A percentile compares a stretch with the other conserved stretches of the same genome.
phyloP scores from a whole-genome alignment of 2,888 invertebrate genomes.

The Hermodice carunculata region DNA sequence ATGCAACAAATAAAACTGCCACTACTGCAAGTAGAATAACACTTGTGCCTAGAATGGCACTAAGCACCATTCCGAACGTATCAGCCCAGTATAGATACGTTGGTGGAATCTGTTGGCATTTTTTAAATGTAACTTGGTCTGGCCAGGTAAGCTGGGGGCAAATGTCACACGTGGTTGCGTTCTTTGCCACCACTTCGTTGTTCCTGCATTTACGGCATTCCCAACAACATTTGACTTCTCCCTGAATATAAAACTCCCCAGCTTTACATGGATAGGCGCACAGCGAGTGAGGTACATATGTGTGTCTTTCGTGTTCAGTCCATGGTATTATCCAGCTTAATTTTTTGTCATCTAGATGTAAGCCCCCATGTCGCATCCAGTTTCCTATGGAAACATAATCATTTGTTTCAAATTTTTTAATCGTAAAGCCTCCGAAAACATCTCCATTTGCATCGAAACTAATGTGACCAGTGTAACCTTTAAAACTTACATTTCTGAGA shows the following conservation, averaged over 20 bases:
- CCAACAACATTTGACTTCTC: constrained; percentile 45
- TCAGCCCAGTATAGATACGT: constrained; percentile 16
- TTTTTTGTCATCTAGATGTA: neutral
- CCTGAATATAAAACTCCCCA: constrained; percentile 36
- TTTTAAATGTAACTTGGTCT: constrained; percentile 20
- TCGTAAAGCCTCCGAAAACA: constrained; percentile 43
- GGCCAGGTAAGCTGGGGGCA: constrained; percentile 43
- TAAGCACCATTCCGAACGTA: constrained; percentile 8
- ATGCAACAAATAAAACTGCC: constrained; percentile 29
- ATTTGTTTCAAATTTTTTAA: constrained; percentile 41
- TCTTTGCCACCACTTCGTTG: constrained; percentile 36
- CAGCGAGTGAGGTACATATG: constrained; percentile 20
- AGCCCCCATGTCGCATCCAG: neutral
- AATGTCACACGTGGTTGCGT: constrained; percentile 26
- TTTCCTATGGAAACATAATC: neutral
- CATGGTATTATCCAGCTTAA: neutral
- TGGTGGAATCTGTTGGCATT: constrained; percentile 24
- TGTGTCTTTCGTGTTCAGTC: neutral
- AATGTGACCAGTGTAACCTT: constrained; percentile 43
- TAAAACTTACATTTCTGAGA: constrained; percentile 42
- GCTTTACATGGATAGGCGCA: constrained; percentile 40
- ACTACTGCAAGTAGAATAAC: constrained; percentile 19
- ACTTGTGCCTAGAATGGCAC: constrained; percentile 10
- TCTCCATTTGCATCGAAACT: constrained; percentile 51
- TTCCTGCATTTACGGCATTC: constrained; percentile 41